Conservation (phyloP, 2,797 vertebrate species). For the Mormyrops attenuatus region DNA sequence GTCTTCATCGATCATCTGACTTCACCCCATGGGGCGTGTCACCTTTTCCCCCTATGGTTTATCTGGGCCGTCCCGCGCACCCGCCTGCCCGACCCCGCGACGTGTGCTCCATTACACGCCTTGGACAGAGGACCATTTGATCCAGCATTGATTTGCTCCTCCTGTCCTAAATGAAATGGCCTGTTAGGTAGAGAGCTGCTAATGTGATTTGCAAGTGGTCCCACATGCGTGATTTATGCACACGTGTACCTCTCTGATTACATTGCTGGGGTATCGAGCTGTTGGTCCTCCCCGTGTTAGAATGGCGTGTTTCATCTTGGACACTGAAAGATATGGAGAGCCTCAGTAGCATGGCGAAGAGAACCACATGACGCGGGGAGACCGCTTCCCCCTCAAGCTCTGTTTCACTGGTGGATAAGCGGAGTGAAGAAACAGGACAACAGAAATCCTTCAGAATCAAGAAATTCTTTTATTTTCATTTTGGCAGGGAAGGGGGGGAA, state of each 20-base stretch:
- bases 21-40: background rate
- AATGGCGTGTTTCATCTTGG: background rate
- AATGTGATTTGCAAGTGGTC: constrained; percentile 7
- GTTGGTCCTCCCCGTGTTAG: background rate
- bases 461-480: background rate
- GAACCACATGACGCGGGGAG: background rate
- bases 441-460: background rate
- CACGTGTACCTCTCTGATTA: background rate
- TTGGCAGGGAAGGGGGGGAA: background rate
- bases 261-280: background rate
- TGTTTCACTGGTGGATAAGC: background rate
- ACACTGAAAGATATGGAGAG: background rate
- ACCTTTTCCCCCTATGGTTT: background rate
- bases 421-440: background rate
- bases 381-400: background rate
- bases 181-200: constrained; percentile 35
- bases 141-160: constrained; percentile 30
- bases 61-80: background rate
- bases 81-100: background rate
- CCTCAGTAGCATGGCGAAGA: background rate
- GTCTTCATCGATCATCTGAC: background rate
- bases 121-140: background rate
- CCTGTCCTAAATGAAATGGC: constrained; percentile 39
- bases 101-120: background rate
- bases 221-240: background rate